Base-by-base conservation (phyloP, 2,113 vertebrate species). In the Taxidea taxus region DNA sequence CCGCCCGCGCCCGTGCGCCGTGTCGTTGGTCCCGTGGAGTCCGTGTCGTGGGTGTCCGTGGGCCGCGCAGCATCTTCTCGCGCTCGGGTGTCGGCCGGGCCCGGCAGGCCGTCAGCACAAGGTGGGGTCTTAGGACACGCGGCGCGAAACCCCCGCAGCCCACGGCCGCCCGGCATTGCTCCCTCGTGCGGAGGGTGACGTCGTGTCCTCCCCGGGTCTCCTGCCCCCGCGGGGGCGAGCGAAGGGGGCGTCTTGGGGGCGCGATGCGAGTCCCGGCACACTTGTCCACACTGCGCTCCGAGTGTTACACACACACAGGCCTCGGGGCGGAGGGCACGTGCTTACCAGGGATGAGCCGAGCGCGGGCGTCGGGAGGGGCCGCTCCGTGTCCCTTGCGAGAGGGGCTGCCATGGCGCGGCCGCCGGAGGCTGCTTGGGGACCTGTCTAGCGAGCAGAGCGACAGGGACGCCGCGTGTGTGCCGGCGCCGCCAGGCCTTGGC, bases 41-140 rank as follows among this genome's bases (percentile, higher is more conserved):
- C 58, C 23, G 58, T 23, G 18, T 23, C 8, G 37, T 39, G 10
- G 10, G 37, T 1, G 2, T 20, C 5, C 68, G 37, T 9, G 2
- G 68, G 16, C 34, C 34, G 8, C 3, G 0, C 16, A 0, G 18
- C 7, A 6, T 6, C 21, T 27, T 42, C 66, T 37, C 7, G 5
- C 6, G 11, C 70, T 74, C 12, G 25, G 20, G 39, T 7, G 39
- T 25, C 1, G 6, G 39, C 72, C 18, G 9, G 15, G 72, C 72
- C 72, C 0, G 6, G 39, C 23, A 3, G 39, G 14, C 27, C 13
- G 13, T 74, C 39, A 7, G 72, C 39, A 27, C 25, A 25, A 42
- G 9, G 37, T 2, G 5, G 37, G 4, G 37, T 14, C 6, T 29
- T 8, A 6, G 66, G 25, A 14, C 27, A 29, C 39, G 11, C 13